A percentile compares a stretch with the other conserved stretches of the same genome.
phyloP scores from a whole-genome alignment of 2,113 vertebrate species.

The Hypomesus transpacificus region DNA sequence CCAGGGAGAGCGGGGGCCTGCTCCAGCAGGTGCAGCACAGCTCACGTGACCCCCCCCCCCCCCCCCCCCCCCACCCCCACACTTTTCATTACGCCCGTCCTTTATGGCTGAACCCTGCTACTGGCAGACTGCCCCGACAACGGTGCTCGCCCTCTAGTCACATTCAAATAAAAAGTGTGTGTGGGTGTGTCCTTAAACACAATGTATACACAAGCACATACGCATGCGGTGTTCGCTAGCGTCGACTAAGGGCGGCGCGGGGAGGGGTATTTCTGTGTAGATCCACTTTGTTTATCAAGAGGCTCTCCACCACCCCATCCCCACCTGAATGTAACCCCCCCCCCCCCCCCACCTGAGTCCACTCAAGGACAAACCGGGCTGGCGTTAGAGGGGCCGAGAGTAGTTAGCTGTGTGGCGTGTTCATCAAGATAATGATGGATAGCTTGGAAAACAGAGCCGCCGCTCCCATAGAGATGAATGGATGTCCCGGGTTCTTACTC shows the following conservation, averaged over 20 bases:
- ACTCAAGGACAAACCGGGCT: constrained; percentile 66
- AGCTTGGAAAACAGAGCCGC: constrained; percentile 72
- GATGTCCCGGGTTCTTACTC: constrained; percentile 74
- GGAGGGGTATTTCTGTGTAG: constrained; percentile 43
- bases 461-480: constrained; percentile 76
- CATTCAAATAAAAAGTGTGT: neutral
- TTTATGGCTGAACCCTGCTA: constrained; percentile 46
- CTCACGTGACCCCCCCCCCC: constrained; percentile 30
- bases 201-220: constrained; percentile 9
- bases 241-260: neutral
- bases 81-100: constrained; percentile 55
- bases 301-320: constrained; percentile 30
- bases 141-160: constrained; percentile 6
- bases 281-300: constrained; percentile 56
- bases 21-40: constrained; percentile 53
- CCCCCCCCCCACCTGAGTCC: constrained; percentile 42
- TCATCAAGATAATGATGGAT: constrained; percentile 81
- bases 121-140: constrained; percentile 39
- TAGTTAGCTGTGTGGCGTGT: constrained; percentile 58
- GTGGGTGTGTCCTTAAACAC: constrained; percentile 6
- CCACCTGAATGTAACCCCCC: neutral
- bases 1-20: constrained; percentile 35
- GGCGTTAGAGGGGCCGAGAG: constrained; percentile 53
- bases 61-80: constrained; percentile 31
- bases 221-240: constrained; percentile 1